Evolutionary conservation across 2,888 invertebrate genomes (phyloP), one percentile per base, ranked within the genome.

Genomic region (Euzophera pinguis): DNA sequence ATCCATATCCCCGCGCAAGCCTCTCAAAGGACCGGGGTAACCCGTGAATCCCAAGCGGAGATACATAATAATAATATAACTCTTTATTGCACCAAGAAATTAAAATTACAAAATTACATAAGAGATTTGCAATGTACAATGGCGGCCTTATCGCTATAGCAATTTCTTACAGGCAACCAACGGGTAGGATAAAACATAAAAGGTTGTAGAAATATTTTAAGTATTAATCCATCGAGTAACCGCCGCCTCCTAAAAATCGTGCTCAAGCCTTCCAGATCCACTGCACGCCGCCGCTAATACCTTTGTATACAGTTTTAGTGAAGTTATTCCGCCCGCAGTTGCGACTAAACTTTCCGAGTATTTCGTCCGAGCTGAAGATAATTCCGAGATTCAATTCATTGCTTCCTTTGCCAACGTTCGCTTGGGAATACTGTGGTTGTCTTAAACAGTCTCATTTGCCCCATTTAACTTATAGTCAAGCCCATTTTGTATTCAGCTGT

Each of bases 291-390:
- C 64, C 57, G 52, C 69, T 69, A 69, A 72, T 67, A 65, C 66
- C 61, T 61, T 65, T 63, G 65, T 64, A 61, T 62, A 67, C 60
- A 59, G 62, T 64, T 69, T 61, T 60, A 62, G 54, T 67, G 65
- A 59, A 65, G 65, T 62, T 63, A 61, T 61, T 63, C 61, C 60
- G 60, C 54, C 57, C 53, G 52, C 55, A 13, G 22, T 29, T 17
- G 38, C 38, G 14, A 38, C 22, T 27, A 48, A 48, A 49, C 48
- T 49, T 49, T 49, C 13, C 17, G 29, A 27, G 38, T 49, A 10
- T 27, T 13, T 35, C 17, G 22, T 13, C n/a, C 47, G 47, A 22
- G 41, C 41, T 17, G n/a, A 9, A 22, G 10, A 41, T 41, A 41
- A 41, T 22, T 41, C 41, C 41, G 16, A 16, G n/a, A 32, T 17